Conservation (phyloP, 2,888 invertebrate species). For the Notocelia uddmanniana region DNA sequence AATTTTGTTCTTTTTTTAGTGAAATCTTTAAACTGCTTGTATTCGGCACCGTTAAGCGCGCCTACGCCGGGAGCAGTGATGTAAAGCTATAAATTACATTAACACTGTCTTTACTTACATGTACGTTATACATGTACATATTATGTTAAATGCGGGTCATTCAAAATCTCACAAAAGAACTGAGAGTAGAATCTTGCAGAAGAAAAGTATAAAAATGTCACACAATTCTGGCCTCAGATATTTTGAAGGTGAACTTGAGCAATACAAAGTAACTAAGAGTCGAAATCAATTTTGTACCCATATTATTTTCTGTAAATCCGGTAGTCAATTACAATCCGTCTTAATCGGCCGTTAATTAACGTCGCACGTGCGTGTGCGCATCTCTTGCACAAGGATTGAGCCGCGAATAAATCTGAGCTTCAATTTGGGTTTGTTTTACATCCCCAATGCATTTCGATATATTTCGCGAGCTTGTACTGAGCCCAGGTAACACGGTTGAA, state of each 20-base stretch:
- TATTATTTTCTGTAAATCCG: background rate
- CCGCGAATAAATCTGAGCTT: slow-evolving; percentile 30
- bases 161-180: no score
- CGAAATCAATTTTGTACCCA: background rate
- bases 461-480: background rate
- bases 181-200: no score
- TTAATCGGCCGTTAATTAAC: slow-evolving; percentile 34
- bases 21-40: slow-evolving; percentile 6
- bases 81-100: slow-evolving; percentile 23
- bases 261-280: background rate
- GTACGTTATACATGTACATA: slow-evolving; percentile 3
- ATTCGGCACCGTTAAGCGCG: slow-evolving; percentile 18
- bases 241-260: background rate
- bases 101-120: slow-evolving; percentile 15
- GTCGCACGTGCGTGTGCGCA: slow-evolving; percentile 22
- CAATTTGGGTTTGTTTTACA: background rate
- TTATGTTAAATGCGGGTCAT: no score
- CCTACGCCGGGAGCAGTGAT: slow-evolving; percentile 30
- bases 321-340: slow-evolving; percentile 20
- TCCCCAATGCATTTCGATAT: background rate
- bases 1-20: background rate
- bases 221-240: no score
- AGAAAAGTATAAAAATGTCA: no score
- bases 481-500: no score
- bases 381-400: slow-evolving; percentile 32